These are phyloP conservation scores for Caenorhabditis sulstoni DNA, from an alignment of 2,888 invertebrate species.

Conservation along the genomic window DNA sequence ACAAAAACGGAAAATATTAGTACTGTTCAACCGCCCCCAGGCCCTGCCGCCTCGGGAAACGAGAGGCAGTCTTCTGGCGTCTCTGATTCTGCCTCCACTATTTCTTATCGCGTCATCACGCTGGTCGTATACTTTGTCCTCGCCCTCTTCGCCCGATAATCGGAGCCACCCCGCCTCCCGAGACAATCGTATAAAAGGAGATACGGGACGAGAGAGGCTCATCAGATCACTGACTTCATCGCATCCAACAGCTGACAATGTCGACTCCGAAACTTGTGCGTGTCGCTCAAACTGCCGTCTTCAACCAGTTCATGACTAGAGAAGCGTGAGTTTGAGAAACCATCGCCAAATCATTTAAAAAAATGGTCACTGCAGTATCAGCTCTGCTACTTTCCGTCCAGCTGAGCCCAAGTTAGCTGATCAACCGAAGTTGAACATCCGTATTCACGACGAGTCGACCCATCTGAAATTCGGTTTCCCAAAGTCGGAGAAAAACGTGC, in stretches of 20 bases:
- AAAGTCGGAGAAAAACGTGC: slow-evolving; percentile 36
- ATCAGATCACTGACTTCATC: slow-evolving; percentile 34
- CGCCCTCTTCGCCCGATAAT: slow-evolving; percentile 47
- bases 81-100: slow-evolving; percentile 22
- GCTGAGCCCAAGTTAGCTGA: slow-evolving; percentile 32
- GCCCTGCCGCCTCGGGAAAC: slow-evolving; percentile 3
- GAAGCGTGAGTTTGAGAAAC: slow-evolving; percentile 54
- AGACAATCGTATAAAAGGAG: slow-evolving; percentile 43
- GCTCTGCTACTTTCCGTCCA: slow-evolving; percentile 49
- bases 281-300: slow-evolving; percentile 45
- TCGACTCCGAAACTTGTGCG: slow-evolving; percentile 55
- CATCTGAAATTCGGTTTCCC: slow-evolving; percentile 59
- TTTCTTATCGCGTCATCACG: slow-evolving; percentile 53
- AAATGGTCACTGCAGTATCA: slow-evolving; percentile 45
- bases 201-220: slow-evolving; percentile 29
- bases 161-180: slow-evolving; percentile 55
- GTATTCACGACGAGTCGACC: slow-evolving; percentile 52
- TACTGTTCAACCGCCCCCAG: slow-evolving; percentile 45
- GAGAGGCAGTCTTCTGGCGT: slow-evolving; percentile 23
- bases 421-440: slow-evolving; percentile 44
- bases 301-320: slow-evolving; percentile 60
- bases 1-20: slow-evolving; percentile 38
- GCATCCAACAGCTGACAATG: slow-evolving; percentile 12
- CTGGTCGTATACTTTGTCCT: slow-evolving; percentile 54
- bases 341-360: too few species aligned